phyloP scores from a whole-genome alignment of 2,888 invertebrate genomes.

The Polydrusus pterygomalis region DNA sequence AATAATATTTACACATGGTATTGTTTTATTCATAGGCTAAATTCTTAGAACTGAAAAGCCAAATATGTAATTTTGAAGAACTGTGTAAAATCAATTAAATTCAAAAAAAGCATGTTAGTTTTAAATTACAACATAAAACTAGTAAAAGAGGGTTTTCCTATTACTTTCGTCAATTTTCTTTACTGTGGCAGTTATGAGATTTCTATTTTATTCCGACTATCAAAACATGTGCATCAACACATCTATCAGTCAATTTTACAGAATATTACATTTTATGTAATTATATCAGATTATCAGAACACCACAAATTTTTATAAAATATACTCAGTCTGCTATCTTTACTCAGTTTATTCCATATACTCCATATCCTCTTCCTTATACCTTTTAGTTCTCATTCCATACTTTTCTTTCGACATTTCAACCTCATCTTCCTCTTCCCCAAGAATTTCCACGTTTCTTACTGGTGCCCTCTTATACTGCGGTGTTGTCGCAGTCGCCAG shows the following conservation, averaged over 20 bases:
- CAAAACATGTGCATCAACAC: not conserved
- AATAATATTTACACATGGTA: no score
- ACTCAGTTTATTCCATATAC: conserved; percentile 53
- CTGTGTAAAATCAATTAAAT: no score
- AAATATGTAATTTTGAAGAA: no score
- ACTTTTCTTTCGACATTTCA: conserved; percentile 31
- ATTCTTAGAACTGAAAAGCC: no score
- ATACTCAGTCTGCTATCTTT: conserved; percentile 5
- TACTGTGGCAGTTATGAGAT: no score
- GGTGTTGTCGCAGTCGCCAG: conserved; percentile 70
- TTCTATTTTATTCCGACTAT: no score
- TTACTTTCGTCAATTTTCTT: no score
- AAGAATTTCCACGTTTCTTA: conserved; percentile 83
- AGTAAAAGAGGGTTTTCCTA: no score
- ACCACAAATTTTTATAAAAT: not conserved
- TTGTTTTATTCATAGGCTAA: no score
- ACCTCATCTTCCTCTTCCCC: conserved; percentile 76
- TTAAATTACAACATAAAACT: no score
- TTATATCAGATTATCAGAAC: not conserved
- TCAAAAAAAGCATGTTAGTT: no score
- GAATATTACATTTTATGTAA: not conserved
- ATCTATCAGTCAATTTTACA: not conserved
- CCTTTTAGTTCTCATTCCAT: conserved; percentile 59
- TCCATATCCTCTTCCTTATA: conserved; percentile 60
- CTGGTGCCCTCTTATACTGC: conserved; percentile 75